A percentile compares a stretch with the other conserved stretches of the same genome.
Evolutionary conservation across 2,113 vertebrate genomes (phyloP).

Genomic region (Picathartes gymnocephalus): DNA sequence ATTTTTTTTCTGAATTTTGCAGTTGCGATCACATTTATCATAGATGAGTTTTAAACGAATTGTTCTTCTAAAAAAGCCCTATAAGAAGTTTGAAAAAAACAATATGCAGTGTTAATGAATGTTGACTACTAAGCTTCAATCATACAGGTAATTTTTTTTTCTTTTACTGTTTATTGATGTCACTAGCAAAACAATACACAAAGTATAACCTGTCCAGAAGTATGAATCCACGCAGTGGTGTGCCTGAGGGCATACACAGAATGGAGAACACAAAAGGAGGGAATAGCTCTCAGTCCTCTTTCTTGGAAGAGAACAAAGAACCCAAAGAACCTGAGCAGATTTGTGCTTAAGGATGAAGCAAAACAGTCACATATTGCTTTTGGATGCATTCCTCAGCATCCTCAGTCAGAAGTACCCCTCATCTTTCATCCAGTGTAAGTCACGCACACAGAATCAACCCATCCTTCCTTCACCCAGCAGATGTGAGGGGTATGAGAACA

Average conservation of each 20-base stretch:
- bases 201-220: background rate
- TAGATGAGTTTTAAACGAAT: conserved; percentile 93
- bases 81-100: background rate
- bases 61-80: conserved; percentile 95
- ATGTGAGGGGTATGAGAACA: background rate
- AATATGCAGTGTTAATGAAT: background rate
- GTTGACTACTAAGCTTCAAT: background rate
- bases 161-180: background rate
- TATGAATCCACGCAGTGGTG: background rate
- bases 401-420: background rate
- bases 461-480: background rate
- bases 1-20: conserved; percentile 98
- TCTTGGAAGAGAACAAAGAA: background rate
- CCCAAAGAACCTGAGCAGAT: background rate
- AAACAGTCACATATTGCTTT: background rate
- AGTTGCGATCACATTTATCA: conserved; percentile 88
- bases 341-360: background rate
- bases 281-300: background rate
- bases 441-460: background rate
- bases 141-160: background rate
- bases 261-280: background rate
- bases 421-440: background rate
- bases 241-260: background rate
- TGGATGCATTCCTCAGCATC: background rate
- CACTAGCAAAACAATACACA: background rate